Percentiles rank a stretch among this genome's conserved stretches.
phyloP scores from a whole-genome alignment of 1,140 invertebrate species.

The Leucophenga varia region DNA sequence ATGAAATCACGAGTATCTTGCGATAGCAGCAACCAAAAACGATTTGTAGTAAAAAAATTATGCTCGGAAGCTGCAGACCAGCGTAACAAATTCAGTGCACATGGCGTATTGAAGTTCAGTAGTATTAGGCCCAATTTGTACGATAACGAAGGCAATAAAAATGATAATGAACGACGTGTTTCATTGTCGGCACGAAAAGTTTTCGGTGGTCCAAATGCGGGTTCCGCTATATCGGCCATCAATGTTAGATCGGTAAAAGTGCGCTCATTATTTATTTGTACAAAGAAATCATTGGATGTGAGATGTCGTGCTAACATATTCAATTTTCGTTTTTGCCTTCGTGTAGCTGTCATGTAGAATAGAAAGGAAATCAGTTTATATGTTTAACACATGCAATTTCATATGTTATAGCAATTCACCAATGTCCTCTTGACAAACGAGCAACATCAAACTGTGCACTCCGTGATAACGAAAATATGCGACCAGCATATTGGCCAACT shows the following conservation, averaged over 20 bases:
- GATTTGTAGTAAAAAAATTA: constrained; percentile 50
- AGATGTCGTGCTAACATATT: constrained; percentile 26
- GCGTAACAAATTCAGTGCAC: constrained; percentile 38
- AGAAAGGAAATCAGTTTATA: constrained; percentile 22
- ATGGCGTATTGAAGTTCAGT: constrained; percentile 27
- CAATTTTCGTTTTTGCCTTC: constrained; percentile 1
- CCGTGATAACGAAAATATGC: constrained; percentile 49
- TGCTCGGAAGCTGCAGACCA: constrained; percentile 44
- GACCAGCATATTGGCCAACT: constrained; percentile 50
- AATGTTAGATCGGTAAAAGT: constrained; percentile 26
- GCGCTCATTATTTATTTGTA: constrained; percentile 36
- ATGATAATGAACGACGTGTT: constrained; percentile 30
- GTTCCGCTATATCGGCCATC: constrained; percentile 15
- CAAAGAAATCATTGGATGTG: constrained; percentile 35
- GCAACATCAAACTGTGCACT: constrained; percentile 42
- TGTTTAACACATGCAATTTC: constrained; percentile 6
- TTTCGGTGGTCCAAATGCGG: constrained; percentile 28
- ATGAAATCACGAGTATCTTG: constrained; percentile 20
- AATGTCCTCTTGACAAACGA: constrained; percentile 48
- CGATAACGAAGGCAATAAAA: constrained; percentile 21
- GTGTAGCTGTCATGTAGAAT: constrained; percentile 1
- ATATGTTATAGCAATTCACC: constrained; percentile 34
- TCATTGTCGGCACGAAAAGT: constrained; percentile 31
- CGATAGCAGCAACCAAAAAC: constrained; percentile 42
- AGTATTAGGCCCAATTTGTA: constrained; percentile 43